Evolutionary conservation across 1,140 invertebrate genomes (phyloP), one percentile per base, ranked within the genome.

Genomic region (Magallana ariakensis): DNA sequence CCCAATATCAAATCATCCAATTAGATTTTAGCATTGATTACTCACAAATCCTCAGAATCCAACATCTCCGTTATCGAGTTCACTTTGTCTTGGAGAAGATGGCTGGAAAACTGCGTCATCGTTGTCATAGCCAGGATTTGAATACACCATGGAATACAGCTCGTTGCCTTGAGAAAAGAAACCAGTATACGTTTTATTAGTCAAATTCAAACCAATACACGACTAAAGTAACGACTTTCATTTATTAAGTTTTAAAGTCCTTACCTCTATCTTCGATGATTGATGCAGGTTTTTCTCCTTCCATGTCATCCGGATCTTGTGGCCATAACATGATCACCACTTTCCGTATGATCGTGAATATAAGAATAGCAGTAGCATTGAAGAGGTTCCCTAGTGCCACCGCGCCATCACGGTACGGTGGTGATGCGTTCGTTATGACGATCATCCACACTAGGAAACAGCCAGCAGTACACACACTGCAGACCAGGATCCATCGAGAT

Each of bases 381-480:
- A 94, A 87, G n/a, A 94, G 89, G 87, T 95, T 95, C 53, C 91
- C 94, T n/a, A 94, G 91, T 19, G 94, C 91, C 2, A 95, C 92
- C 0, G 94, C 91, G 10, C 92, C 88, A 83, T 94, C 94, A 75
- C 94, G 88, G 83, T 91, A 92, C 2, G 89, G 85, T 7, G 92
- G 90, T 6, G 92, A 91, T 7, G 94, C 92, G 87, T 94, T 94
- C 0, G 94, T 95, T 10, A 94, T 92, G 10, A 95, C 94, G 2
- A 95, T 92, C 87, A 94, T 94, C 95, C 95, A 95, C 0, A 94
- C 93, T 15, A 95, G 82, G 92, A 95, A 95, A 80, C 94, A 93
- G 0, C 94, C 92, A 56, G 93, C 92, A 2, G 92, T 93, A 56
- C 94, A 91, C 8, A 94, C 85, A 16, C 92, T 91, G 19, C 93